Evolutionary conservation across 2,797 vertebrate genomes (phyloP), one percentile per base, ranked within the genome.

Genomic region (Hydrocynus forskahlii): DNA sequence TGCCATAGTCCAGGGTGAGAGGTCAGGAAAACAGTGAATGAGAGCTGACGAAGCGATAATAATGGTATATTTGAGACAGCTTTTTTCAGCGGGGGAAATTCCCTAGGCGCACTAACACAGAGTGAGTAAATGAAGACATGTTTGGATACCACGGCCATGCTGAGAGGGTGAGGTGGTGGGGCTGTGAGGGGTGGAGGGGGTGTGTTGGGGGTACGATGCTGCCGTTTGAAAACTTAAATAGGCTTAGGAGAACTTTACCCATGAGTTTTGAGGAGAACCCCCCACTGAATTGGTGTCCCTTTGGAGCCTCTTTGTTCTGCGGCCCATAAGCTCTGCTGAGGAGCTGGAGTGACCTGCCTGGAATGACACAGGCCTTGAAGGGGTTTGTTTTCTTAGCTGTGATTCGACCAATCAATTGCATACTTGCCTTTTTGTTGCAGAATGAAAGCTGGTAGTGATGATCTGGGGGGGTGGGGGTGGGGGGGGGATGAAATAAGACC

Each of bases 111-210:
- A 93, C 92, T 86, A 87, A 86, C 95, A 96, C 94, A 95, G 93
- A 96, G 96, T 95, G 95, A 96, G 97, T 96, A 97, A 97, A 96
- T 97, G 96, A 96, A 97, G 97, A 97, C 97, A 96, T 97, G 96
- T 96, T 97, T 95, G 95, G 94, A 94, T 95, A 96, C 95, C 96
- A 95, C 94, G 93, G 96, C 93, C 94, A 91, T 84, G 90, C 96
- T 92, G 96, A 96, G 97, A 95, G 94, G 95, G 92, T 93, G 94
- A 92, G 92, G 54, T 52, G 48, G 13, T 16, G 48, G 7, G 52
- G 16, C 35, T 35, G 92, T 92, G 94, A 92, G 92, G 17, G 48
- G 13, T 52, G 48, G 48, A 4, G 13, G 48, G 54, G 54, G 54
- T 29, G 29, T 1, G 12, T 17, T 14, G 4, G 64, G 85, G 89